Conservation (phyloP, 2,888 invertebrate genomes). For the Callyntrura guangdongensis region DNA sequence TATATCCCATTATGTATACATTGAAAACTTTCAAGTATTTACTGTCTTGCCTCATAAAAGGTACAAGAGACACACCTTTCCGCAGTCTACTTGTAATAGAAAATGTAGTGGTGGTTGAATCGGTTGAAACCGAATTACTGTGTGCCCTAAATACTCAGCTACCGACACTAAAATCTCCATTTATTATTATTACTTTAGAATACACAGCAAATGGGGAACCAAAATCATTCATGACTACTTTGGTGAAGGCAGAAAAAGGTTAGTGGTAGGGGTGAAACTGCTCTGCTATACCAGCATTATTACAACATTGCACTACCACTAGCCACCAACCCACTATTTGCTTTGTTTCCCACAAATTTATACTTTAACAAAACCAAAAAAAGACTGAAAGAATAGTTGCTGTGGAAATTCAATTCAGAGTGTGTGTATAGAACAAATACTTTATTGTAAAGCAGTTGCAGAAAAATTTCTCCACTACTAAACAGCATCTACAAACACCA, state of each 20-base stretch:
- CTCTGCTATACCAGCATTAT: neutral
- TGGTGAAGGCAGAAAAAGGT: neutral
- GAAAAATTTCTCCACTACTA: constrained; percentile 5
- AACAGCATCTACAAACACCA: neutral
- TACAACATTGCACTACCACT: neutral
- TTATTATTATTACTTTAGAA: constrained; percentile 21
- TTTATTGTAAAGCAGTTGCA: neutral
- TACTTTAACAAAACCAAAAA: neutral
- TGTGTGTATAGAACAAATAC: neutral
- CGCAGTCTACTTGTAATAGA: neutral
- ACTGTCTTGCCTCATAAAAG: neutral
- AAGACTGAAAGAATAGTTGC: neutral
- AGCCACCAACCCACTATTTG: constrained; percentile 28
- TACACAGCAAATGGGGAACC: neutral
- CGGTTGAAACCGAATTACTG: neutral
- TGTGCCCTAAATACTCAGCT: neutral
- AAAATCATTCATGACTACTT: neutral
- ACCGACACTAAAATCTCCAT: constrained; percentile 4
- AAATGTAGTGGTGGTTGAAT: neutral
- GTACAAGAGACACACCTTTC: neutral
- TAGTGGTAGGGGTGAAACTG: neutral
- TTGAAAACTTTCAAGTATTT: neutral
- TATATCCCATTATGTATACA: constrained; percentile 30
- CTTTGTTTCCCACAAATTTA: constrained; percentile 32
- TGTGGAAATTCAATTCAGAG: neutral